phyloP scores from a whole-genome alignment of 2,113 vertebrate genomes.

The Charadrius vociferus region DNA sequence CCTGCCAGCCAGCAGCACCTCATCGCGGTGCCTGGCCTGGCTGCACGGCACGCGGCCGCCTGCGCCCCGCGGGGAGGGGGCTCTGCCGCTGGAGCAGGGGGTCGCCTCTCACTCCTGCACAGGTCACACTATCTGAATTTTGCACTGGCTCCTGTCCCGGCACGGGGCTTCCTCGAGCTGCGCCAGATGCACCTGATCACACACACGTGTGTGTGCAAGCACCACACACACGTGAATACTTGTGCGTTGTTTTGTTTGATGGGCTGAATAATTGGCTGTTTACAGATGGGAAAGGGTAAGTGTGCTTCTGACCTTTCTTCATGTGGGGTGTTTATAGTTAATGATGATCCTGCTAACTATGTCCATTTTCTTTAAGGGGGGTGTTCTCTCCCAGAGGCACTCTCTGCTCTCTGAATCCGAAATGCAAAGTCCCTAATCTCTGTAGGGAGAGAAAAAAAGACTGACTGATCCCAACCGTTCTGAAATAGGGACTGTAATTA shows the following conservation, averaged over 20 bases:
- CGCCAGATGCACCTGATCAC: neutral
- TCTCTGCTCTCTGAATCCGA: neutral
- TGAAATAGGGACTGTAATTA: neutral
- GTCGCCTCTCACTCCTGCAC: fast-evolving
- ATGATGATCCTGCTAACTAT: neutral
- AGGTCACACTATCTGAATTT: fast-evolving
- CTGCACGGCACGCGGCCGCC: too few relatives aligned
- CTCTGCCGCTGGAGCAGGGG: fast-evolving
- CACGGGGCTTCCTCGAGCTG: fast-evolving
- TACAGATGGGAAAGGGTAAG: neutral
- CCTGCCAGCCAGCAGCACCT: neutral
- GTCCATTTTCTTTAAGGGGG: neutral
- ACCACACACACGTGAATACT: neutral
- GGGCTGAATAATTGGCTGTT: neutral
- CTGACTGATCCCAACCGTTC: neutral
- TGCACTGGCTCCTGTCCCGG: fast-evolving
- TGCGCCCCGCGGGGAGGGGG: neutral
- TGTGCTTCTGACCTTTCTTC: neutral
- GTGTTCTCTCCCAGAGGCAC: neutral
- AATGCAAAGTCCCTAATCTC: neutral
- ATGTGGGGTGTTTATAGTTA: neutral
- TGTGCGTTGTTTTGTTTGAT: neutral
- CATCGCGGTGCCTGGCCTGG: neutral
- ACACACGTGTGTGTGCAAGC: fast-evolving
- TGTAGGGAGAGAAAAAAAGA: neutral